Evolutionary conservation across 2,888 invertebrate genomes (phyloP), one percentile per base, ranked within the genome.

Genomic region (Apodemia mormo): DNA sequence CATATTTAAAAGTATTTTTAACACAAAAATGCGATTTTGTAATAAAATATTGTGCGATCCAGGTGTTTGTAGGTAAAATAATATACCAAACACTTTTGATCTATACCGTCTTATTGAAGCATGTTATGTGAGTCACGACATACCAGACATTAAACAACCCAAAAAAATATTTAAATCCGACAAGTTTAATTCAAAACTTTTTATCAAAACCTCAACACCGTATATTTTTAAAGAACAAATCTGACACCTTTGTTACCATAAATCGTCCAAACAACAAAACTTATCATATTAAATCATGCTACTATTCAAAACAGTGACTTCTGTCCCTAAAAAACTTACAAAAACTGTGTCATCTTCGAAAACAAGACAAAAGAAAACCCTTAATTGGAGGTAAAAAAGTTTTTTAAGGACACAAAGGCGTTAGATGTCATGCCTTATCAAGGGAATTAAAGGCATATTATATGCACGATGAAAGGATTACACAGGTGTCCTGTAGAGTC

Each of bases 381-480:
- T 88, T 92, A 92, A 91, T 92, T 91, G 92, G 86, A 82, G 86
- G 82, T 83, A 84, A 85, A 58, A 86, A 88, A 83, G 85, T 83
- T 40, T 78, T 80, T 77, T 79, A 76, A 80, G 80, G 77, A 77
- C 78, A 93, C 90, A 93, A 93, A 87, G 81, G 90, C 87, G 86
- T 83, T 85, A 88, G 87, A 88, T 90, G 93, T 92, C 93, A 92
- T 86, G 92, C 88, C 85, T 83, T 91, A 92, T 92, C 92, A 92
- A 88, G 84, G 80, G 89, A 89, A 93, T 93, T 93, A 92, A 90
- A 88, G 88, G 83, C 84, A 90, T 87, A 93, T 92, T 92, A 92
- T 93, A 79, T 81, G 78, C 68, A 74, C 81, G 86, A 82, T 90
- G 91, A 91, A 92, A 90, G 90, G 92, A 87, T 92, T 92, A 92